Percentiles rank a stretch among this genome's conserved stretches.
Conservation (phyloP, 2,113 vertebrate genomes). For the Lophotis ruficrista region DNA sequence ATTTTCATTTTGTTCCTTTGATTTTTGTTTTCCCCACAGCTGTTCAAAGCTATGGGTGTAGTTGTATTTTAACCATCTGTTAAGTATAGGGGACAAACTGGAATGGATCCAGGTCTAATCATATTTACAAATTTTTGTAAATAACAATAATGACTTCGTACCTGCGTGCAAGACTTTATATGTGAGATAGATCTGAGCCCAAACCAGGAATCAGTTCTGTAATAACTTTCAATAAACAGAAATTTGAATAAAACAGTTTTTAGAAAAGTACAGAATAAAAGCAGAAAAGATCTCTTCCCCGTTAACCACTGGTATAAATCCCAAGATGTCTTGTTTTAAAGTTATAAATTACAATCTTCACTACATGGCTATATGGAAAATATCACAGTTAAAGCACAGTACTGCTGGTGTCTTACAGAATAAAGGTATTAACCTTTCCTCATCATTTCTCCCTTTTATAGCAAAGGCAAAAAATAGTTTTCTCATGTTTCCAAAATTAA, state of each 20-base stretch:
- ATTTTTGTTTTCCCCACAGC: background rate
- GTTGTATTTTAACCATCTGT: background rate
- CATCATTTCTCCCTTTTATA: background rate
- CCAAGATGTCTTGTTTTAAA: background rate
- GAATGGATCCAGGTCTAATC: background rate
- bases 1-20: background rate
- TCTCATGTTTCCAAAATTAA: background rate
- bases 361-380: background rate
- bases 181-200: background rate
- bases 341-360: background rate
- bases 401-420: background rate
- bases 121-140: background rate
- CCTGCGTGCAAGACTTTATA: background rate
- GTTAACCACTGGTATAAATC: background rate
- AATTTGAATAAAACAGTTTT: background rate
- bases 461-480: background rate
- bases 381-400: background rate
- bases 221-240: slow-evolving; percentile 19
- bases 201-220: background rate
- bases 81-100: background rate
- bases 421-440: background rate
- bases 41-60: background rate
- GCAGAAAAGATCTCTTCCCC: background rate
- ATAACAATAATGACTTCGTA: background rate
- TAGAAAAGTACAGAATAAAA: background rate